Base-by-base conservation (phyloP, 2,113 vertebrate species). In the Tor tambroides region DNA sequence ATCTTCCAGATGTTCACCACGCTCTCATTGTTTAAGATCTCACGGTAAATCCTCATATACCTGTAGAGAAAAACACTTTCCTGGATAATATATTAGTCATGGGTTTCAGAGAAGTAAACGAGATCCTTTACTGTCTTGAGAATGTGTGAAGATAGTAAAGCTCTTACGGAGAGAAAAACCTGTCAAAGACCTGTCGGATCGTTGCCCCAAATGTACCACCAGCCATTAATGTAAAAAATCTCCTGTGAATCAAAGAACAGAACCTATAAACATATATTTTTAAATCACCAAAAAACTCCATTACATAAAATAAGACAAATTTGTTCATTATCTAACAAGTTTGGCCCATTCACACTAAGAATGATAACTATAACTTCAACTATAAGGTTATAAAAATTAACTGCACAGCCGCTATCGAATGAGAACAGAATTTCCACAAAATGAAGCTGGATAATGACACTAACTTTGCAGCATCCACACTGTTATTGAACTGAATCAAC, bases 31-130 rank as follows among this genome's bases (percentile, higher is more conserved):
- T 63, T 80, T 2, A 63, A 28, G 32, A 12, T 43, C 14, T 43
- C 35, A 6, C 6, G 1, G 23, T 81, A 65, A 26, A 43, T 28
- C 2, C 65, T 26, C 2, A 43, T 6, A 43, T 41, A 81, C 8
- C 56, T 81, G 54, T 80, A 19, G 21, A 51, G 11, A 74, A 74
- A 76, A 75, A 23, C 51, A 23, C 77, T 35, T 59, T 35, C 49
- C 6, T 14, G 4, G 9, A 51, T 35, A 30, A 4, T 21, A 26
- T 2, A 46, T 46, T 5, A 51, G 0, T 67, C 11, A 15, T 15
- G 2, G 38, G 38, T n/a, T 46, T 43, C 21, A 14, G 77, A 23
- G 2, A 54, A 54, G 5, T 38, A 59, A 79, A 23, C 21, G 0
- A 17, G 19, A 23, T 59, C 17, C 1, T 3, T 35, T 14, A 59